Conservation (phyloP, 64 coral and sea anemone species). For the Exaiptasia diaphana region DNA sequence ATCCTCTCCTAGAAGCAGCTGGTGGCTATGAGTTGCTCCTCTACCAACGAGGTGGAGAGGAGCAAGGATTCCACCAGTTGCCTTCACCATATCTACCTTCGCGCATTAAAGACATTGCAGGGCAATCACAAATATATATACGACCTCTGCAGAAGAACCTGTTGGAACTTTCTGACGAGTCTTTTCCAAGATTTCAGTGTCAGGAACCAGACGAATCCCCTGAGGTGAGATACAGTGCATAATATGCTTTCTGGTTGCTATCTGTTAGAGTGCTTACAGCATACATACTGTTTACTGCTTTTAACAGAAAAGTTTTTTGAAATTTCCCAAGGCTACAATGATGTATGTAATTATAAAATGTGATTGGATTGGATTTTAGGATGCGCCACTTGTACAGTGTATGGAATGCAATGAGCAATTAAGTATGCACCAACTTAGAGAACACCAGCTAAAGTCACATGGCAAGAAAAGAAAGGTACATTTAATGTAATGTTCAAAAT, state of each 20-base stretch:
- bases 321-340: too few species aligned
- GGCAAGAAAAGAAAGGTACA: too few species aligned
- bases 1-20: constrained; percentile 36
- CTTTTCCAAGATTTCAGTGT: constrained; percentile 23
- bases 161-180: too few species aligned
- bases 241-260: constrained; percentile 22
- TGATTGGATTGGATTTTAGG: too few species aligned
- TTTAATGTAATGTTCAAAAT: too few species aligned
- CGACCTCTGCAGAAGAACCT: constrained; percentile 58
- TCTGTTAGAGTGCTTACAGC: background rate
- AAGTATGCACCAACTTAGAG: too few species aligned
- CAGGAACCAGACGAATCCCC: constrained; percentile 17
- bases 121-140: constrained; percentile 59
- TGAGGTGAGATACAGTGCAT: constrained; percentile 21
- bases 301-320: too few species aligned
- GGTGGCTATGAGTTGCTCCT: constrained; percentile 70
- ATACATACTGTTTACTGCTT: too few species aligned
- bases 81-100: constrained; percentile 53
- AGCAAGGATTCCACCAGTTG: constrained; percentile 55
- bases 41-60: constrained; percentile 62
- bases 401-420: too few species aligned
- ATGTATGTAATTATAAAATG: too few species aligned
- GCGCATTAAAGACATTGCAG: constrained; percentile 68
- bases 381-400: too few species aligned
- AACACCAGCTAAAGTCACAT: too few species aligned